Evolutionary conservation across 2,797 vertebrate genomes (phyloP), one percentile per base, ranked within the genome.

Genomic region (Merluccius polli): DNA sequence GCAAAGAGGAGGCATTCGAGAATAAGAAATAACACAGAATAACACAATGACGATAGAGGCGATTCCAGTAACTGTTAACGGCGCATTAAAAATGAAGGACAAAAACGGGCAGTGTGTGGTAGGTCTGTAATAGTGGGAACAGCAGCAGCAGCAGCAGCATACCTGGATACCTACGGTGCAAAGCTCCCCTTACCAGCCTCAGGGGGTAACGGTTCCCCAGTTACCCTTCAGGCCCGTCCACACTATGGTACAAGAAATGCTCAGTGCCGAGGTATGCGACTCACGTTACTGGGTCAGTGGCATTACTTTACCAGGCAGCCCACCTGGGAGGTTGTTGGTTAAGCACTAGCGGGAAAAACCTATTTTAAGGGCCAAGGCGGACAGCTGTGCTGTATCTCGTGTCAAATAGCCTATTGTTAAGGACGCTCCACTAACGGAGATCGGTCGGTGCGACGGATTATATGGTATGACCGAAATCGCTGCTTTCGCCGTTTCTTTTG

Each of bases 281-380:
- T 92, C 88, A 85, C 79, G 69, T 92, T 90, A 90, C 91, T 80
- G 76, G 89, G 87, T 91, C 89, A 88, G 71, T 11, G 85, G 86
- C 84, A 78, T 87, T 86, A 77, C 84, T 88, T 90, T 88, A 83
- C 87, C 76, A 71, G 79, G 78, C 78, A 80, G 86, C 76, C 83
- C 85, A 85, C 83, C 83, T 85, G 86, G 83, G 89, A 85, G 84
- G 24, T 24, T 65, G 59, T 3, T 70, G 76, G 83, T 81, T 86
- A 87, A 86, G 84, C 80, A 71, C 74, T 75, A 80, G 80, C 1
- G 71, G 83, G 81, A 90, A 89, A 88, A 86, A 77, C 79, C 79
- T 78, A 36, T 83, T 79, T 80, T 88, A 91, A 88, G 83, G 89
- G 86, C 78, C 84, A n/a, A 0, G 30, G 38, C 32, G 81, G 76